Base-by-base conservation (phyloP, 2,888 invertebrate genomes). In the Pharmacophagus antenor region DNA sequence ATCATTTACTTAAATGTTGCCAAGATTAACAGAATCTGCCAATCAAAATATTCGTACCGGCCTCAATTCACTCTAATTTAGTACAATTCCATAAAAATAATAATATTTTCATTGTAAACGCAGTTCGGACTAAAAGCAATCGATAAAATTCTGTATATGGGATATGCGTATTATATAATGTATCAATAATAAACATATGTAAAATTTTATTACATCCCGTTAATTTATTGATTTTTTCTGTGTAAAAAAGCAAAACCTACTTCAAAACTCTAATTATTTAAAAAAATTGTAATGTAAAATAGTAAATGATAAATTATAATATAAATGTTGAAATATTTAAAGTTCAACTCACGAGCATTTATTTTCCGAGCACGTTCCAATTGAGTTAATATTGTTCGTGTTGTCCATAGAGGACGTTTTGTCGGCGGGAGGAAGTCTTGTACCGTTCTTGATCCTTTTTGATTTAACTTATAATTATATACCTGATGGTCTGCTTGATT, bases 361-460 rank as follows among this genome's bases (percentile, higher is more conserved):
- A 44, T 17, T 44, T 55, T 50, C 60, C 46, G 42, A 50, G 60
- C 60, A 60, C 55, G 60, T 60, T 31, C 23, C 55, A 51, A 55
- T 50, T 51, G 44, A 51, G 50, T 49, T 60, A 60, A 50, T 44
- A 46, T 55, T 55, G 55, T 49, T 47, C 25, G 37, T 44, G 54
- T 20, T 7, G 37, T 22, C 44, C 46, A 22, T 42, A 41, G 42
- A 59, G 53, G 48, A 42, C 58, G 54, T 54, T 58, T 49, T 21
- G 54, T 55, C 49, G 42, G 20, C 17, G 23, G 46, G 41, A 50
- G 50, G 59, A 59, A 55, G 50, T 59, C 49, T 44, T n/a, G 44
- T 55, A n/a, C 44, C 44, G 54, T 59, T 55, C 54, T 44, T 59
- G 54, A 54, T 59, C 50, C 59, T 55, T 49, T 59, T 59, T 31